Conservation (phyloP, 2,113 vertebrate genomes). For the Mobula hypostoma region DNA sequence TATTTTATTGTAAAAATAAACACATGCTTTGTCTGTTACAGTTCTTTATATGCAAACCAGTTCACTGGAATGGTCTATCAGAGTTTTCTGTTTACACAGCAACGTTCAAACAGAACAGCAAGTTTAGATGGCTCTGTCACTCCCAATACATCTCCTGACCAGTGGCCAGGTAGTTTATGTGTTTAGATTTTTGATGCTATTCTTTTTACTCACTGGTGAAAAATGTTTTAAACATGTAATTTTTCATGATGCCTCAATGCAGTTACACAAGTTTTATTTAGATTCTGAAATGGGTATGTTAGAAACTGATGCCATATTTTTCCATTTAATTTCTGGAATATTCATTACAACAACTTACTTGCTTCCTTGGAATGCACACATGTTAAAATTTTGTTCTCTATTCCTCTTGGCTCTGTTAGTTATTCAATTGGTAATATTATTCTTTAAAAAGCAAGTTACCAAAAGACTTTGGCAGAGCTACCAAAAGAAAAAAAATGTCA, state of each 20-base stretch:
- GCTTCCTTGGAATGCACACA: background rate
- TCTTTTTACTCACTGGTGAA: background rate
- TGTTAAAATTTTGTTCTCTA: background rate
- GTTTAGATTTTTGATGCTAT: background rate
- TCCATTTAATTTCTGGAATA: background rate
- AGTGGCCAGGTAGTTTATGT: conserved; percentile 84
- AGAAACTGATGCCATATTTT: background rate
- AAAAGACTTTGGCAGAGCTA: too few relatives aligned
- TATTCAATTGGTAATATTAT: background rate
- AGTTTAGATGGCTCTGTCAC: conserved; percentile 78
- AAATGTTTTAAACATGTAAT: background rate
- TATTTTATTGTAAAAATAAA: background rate
- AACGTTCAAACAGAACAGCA: conserved; percentile 61
- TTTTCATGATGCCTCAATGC: background rate
- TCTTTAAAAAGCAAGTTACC: background rate
- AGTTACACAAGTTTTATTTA: background rate
- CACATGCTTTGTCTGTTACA: conserved; percentile 46
- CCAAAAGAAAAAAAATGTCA: background rate
- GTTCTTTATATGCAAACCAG: conserved; percentile 77
- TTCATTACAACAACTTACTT: background rate
- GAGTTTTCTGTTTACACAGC: conserved; percentile 75
- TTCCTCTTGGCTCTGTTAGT: background rate
- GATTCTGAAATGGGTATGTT: background rate
- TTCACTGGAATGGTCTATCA: conserved; percentile 93
- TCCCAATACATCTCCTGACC: conserved; percentile 82